Evolutionary conservation across 2,888 invertebrate genomes (phyloP), one percentile per base, ranked within the genome.

Genomic region (Amiota mariae): DNA sequence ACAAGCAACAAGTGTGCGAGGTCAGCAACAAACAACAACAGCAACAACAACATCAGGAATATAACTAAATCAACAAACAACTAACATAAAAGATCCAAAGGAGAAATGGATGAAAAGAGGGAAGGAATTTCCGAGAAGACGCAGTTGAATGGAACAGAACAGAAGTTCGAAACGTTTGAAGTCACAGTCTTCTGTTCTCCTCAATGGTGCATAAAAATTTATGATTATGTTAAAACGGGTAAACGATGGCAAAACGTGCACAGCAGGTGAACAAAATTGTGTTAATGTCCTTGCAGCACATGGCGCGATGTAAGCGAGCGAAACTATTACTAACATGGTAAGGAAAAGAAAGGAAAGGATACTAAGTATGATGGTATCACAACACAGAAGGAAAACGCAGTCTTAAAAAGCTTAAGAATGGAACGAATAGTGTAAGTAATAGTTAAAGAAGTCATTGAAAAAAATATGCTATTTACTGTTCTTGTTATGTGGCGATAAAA

Each of bases 191-290:
- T 24, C 24, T 24, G 24, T 24, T 24, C 3, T 84, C 75, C 36
- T 36, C 67, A 68, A 68, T 68, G 84, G 78, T 84, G 85, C 83
- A 83, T 83, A 85, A 85, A 85, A 83, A 85, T 83, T 83, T 83
- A 85, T 83, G 85, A 83, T 83, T 85, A 83, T 83, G 83, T 85
- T 85, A 81, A 83, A 83, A 85, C 84, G 83, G 36, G 36, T 82
- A 82, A 83, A 84, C 85, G 82, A 36, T 81, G 84, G 82, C 82
- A 81, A 77, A 72, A 71, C 70, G 70, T 63, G 73, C 75, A 68
- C 63, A 75, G 72, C 85, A 83, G 84, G 82, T 85, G 85, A 83
- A 73, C 78, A 73, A 82, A 83, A 85, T 81, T 81, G 84, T 85
- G 85, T 83, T 83, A 83, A 85, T 83, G 84, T 78, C 76, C 76